Evolutionary conservation across 64 coral and sea anemone species (phyloP).

Genomic region (Stylophora pistillata): DNA sequence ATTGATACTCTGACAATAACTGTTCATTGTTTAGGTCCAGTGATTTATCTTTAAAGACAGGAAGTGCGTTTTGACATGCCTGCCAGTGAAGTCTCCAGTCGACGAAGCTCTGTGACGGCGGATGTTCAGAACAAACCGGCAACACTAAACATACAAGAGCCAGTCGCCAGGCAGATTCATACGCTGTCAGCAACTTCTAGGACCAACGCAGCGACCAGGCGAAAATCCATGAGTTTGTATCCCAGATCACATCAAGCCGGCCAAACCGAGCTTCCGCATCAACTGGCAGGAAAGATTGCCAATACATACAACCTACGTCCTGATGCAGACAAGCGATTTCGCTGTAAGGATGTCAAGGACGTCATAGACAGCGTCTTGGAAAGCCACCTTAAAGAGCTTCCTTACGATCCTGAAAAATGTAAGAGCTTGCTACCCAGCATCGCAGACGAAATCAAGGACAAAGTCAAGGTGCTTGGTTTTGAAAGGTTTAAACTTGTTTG

Average conservation of each 20-base stretch:
- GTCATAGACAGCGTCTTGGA: constrained; percentile 51
- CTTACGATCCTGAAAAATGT: constrained; percentile 55
- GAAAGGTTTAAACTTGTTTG: constrained; percentile 73
- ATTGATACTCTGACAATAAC: background rate
- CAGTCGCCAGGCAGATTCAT: background rate
- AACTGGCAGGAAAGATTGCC: background rate
- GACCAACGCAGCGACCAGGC: background rate
- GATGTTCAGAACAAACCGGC: constrained; percentile 11
- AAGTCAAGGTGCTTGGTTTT: constrained; percentile 67
- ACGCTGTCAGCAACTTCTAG: background rate
- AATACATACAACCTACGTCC: constrained; percentile 54
- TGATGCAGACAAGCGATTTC: constrained; percentile 37
- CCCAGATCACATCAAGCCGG: constrained; percentile 2
- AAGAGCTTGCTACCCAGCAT: constrained; percentile 28
- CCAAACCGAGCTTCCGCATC: background rate
- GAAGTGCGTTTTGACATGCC: constrained; percentile 32
- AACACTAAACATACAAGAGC: constrained; percentile 7
- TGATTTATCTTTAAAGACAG: background rate
- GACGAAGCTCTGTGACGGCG: constrained; percentile 1
- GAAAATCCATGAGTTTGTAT: constrained; percentile 18
- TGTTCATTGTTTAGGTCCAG: no score
- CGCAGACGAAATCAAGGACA: constrained; percentile 62
- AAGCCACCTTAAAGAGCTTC: constrained; percentile 19
- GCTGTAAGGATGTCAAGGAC: constrained; percentile 45
- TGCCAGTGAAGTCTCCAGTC: constrained; percentile 18